Evolutionary conservation across 2,797 vertebrate species (phyloP).

Genomic region (Sphenodon punctatus): DNA sequence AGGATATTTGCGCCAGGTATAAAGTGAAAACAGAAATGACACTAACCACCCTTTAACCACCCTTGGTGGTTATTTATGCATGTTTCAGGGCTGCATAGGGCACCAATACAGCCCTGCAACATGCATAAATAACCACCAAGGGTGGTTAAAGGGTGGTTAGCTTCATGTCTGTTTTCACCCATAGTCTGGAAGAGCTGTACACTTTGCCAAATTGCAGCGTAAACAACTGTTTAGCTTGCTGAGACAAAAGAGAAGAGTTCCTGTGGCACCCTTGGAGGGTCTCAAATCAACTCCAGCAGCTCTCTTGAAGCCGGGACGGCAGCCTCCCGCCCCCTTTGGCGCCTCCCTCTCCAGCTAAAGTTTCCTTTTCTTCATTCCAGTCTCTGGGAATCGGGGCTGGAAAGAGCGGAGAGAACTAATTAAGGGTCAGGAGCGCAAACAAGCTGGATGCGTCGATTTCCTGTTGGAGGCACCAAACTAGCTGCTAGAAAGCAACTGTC

Average conservation of each 20-base stretch:
- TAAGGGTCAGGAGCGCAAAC: conserved; percentile 7
- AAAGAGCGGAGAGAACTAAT: not conserved
- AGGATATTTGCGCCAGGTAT: not conserved
- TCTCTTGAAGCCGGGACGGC: not conserved
- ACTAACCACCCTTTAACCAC: too few relatives aligned
- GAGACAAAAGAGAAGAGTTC: not conserved
- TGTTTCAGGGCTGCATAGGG: too few relatives aligned
- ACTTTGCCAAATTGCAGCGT: not conserved
- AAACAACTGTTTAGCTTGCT: not conserved
- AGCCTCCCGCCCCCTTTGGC: conserved; percentile 3
- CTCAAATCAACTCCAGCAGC: not conserved
- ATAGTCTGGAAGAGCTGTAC: not conserved
- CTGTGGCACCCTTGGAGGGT: not conserved
- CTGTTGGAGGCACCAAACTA: not conserved
- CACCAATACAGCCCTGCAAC: too few relatives aligned
- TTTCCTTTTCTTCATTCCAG: not conserved
- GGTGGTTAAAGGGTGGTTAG: too few relatives aligned
- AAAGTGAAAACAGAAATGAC: too few relatives aligned
- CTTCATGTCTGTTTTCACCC: too few relatives aligned
- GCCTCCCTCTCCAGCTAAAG: conserved; percentile 31
- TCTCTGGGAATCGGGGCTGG: not conserved
- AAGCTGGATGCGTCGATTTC: too few relatives aligned
- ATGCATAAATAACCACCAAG: too few relatives aligned
- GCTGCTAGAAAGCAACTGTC: not conserved
- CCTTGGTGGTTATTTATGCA: too few relatives aligned